A percentile compares a stretch with the other conserved stretches of the same genome.
Conservation (phyloP, 2,888 invertebrate genomes). For the Troides aeacus region DNA sequence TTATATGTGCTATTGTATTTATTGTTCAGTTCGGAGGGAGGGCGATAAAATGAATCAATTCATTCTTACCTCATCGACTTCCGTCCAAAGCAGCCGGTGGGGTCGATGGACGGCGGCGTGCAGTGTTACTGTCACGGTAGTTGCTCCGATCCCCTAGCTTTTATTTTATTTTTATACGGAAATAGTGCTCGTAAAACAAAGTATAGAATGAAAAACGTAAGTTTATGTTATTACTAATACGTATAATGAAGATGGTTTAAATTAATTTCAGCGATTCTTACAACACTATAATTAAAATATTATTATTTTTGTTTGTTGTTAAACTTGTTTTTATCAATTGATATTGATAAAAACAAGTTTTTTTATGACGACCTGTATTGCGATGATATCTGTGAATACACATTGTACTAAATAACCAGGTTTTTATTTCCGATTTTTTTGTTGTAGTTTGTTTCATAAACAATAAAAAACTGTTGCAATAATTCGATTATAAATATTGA, state of each 20-base stretch:
- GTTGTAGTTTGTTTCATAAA: no score
- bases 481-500: not conserved
- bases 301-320: no score
- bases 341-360: no score
- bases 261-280: not conserved
- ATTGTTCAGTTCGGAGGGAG: slow-evolving; percentile 17
- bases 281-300: not conserved
- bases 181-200: slow-evolving; percentile 10
- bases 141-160: slow-evolving; percentile 16
- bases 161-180: slow-evolving; percentile 22
- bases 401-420: no score
- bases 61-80: slow-evolving; percentile 21
- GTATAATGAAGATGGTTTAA: not conserved
- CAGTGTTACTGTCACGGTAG: slow-evolving; percentile 23
- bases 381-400: no score
- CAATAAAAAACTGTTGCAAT: not conserved
- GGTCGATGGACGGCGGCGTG: slow-evolving; percentile 26
- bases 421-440: no score
- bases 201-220: not conserved
- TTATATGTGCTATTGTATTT: slow-evolving; percentile 13
- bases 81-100: slow-evolving; percentile 16
- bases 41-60: slow-evolving; percentile 26
- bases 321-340: not conserved
- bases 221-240: not conserved
- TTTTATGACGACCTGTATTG: no score